Evolutionary conservation across 2,797 vertebrate species (phyloP), one percentile per base, ranked within the genome.

Genomic region (Oophaga sylvatica): DNA sequence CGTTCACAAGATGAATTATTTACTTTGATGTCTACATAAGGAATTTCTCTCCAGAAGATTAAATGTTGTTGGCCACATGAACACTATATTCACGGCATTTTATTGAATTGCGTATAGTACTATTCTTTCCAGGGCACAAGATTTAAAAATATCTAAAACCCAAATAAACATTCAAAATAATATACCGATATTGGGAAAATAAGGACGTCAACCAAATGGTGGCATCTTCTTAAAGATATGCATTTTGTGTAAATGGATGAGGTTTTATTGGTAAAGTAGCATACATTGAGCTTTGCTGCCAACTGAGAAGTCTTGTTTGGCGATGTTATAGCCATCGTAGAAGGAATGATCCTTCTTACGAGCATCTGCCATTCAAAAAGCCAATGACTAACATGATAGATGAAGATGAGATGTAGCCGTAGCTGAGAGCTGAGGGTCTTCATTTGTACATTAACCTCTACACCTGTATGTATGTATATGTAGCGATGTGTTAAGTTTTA

Each of bases 1-100:
- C 29, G 29, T 31, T 76, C 62, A 57, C 15, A 60, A 65, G 35
- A 76, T 81, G 48, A 63, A 87, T 81, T 73, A 87, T 87, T 81
- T 75, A 48, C 80, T 87, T 81, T 87, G 59, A 82, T 82, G 59
- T 82, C 70, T 76, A 48, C 70, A 82, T 87, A 73, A 75, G 73
- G 16, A 15, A 56, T 16, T 15, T 77, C 45, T 15, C 45, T 53
- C 22, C 22, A 53, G 15, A 56, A 56, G 48, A 77, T 16, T 26
- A 56, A 53, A 76, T 76, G 41, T 76, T 76, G 45, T 48, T 48
- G 10, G 2, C 41, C n/a, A 20, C 41, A n/a, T 75, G 73, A 73
- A 73, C 10, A 17, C 19, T 35, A 19, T 45, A 73, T 48, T 77
- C 9, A 16, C 22, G 8, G 6, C 15, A 26, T 26, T 77, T 56